phyloP scores from a whole-genome alignment of 2,888 invertebrate species.

The Epirrhoe tristata region DNA sequence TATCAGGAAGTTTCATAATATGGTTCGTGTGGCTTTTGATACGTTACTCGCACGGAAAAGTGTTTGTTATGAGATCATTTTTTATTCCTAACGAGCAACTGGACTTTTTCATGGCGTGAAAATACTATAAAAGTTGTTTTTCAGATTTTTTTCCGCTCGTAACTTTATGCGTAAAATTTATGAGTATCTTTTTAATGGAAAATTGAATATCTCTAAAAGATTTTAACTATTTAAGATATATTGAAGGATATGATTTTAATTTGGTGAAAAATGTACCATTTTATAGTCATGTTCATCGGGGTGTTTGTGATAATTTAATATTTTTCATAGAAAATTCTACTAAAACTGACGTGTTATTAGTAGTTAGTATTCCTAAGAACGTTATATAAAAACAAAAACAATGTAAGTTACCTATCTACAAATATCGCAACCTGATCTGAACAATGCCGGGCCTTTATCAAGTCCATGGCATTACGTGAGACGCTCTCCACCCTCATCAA shows the following conservation, averaged over 20 bases:
- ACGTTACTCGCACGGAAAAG: conserved; percentile 54
- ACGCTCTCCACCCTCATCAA: conserved; percentile 37
- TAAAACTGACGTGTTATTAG: not conserved
- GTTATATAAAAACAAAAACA: conserved; percentile 42
- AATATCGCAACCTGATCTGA: conserved; percentile 49
- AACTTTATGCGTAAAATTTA: not conserved
- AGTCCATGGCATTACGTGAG: conserved; percentile 42
- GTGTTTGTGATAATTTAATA: too few species aligned
- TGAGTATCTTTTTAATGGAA: not conserved
- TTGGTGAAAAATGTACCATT: too few species aligned
- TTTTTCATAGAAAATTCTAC: not conserved
- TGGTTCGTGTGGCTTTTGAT: conserved; percentile 46
- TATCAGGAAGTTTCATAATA: conserved; percentile 33
- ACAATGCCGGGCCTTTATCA: conserved; percentile 54
- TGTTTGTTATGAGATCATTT: conserved; percentile 55
- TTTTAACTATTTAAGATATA: too few species aligned
- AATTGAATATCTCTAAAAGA: not conserved
- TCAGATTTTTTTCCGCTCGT: conserved; percentile 11
- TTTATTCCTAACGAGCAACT: conserved; percentile 52
- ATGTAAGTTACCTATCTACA: conserved; percentile 35
- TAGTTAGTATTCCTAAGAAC: not conserved
- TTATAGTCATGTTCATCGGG: too few species aligned
- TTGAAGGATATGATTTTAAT: too few species aligned
- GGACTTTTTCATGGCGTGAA: conserved; percentile 56
- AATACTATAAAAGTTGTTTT: conserved; percentile 42